Base-by-base conservation (phyloP, 1,140 invertebrate genomes). In the Helicoverpa zea region DNA sequence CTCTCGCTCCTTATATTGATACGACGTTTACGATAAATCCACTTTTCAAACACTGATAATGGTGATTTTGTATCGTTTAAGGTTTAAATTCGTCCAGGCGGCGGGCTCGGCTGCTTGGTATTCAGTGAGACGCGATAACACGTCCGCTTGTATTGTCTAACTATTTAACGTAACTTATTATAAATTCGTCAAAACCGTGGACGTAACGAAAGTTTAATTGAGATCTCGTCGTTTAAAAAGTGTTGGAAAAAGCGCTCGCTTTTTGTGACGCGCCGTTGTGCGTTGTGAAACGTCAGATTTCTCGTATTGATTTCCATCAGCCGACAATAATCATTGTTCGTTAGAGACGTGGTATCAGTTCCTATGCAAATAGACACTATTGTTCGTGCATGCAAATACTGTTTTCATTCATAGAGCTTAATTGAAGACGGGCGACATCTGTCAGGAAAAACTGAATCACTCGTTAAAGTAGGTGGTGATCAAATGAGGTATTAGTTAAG, bases 131-230 rank as follows among this genome's bases (percentile, higher is more conserved):
- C 80, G 56, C 84, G 87, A 88, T 90, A 89, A 90, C 89, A 89
- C 89, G 90, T 94, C 92, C 91, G 90, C 85, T 86, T 85, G 86
- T 87, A 86, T 89, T 84, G 86, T 88, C 86, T 78, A 87, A 76
- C 83, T 87, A 89, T 88, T 88, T 87, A 89, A 88, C 85, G 81
- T 84, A 86, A 82, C 87, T 88, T 88, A 89, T 90, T 90, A 93
- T 88, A 92, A 92, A 93, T 93, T 93, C 87, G 89, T 92, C 93
- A 90, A 94, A 93, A 93, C 88, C 81, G 74, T 78, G 75, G 70
- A 64, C 58, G 83, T 83, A 87, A 87, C 87, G 86, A 90, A 90
- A 91, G 85, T 87, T 87, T 88, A 87, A 90, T 88, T 89, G 81
- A 84, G 79, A 83, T 54, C 74, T 81, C 61, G 11, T 64, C 47